These are phyloP conservation scores for Meloe dianella DNA, from an alignment of 2,888 invertebrate genomes.

Conservation along the genomic window DNA sequence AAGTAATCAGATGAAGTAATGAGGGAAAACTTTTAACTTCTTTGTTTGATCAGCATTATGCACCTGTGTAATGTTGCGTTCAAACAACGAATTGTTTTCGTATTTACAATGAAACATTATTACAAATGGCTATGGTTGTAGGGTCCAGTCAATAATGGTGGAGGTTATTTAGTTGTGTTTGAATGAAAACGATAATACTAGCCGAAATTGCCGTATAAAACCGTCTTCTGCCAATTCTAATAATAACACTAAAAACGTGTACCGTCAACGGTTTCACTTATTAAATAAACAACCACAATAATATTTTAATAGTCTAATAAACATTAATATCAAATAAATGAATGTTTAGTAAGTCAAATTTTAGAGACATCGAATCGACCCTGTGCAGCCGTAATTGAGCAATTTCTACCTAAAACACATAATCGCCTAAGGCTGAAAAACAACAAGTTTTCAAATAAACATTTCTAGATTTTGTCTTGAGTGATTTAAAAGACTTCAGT, in stretches of 20 bases:
- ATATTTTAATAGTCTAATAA: conserved; percentile 36
- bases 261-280: conserved; percentile 20
- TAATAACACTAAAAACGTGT: conserved; percentile 20
- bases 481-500: no score
- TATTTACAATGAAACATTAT: no score
- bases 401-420: background rate
- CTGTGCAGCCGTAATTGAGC: background rate
- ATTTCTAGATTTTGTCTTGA: background rate
- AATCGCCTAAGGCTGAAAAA: background rate
- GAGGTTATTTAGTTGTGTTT: background rate
- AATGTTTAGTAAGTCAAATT: conserved; percentile 33
- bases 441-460: background rate
- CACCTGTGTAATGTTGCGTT: background rate
- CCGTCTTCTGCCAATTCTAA: conserved; percentile 21
- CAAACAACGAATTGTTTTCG: background rate
- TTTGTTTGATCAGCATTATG: background rate
- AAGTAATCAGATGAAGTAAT: background rate
- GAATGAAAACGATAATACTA: background rate
- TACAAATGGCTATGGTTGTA: background rate
- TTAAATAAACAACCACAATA: conserved; percentile 29
- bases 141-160: background rate
- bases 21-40: background rate
- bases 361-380: conserved; percentile 1
- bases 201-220: conserved; percentile 11
- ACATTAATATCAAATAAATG: conserved; percentile 29